These are phyloP conservation scores for Conomelus anceps DNA, from an alignment of 2,888 invertebrate genomes.

Conservation along the genomic window DNA sequence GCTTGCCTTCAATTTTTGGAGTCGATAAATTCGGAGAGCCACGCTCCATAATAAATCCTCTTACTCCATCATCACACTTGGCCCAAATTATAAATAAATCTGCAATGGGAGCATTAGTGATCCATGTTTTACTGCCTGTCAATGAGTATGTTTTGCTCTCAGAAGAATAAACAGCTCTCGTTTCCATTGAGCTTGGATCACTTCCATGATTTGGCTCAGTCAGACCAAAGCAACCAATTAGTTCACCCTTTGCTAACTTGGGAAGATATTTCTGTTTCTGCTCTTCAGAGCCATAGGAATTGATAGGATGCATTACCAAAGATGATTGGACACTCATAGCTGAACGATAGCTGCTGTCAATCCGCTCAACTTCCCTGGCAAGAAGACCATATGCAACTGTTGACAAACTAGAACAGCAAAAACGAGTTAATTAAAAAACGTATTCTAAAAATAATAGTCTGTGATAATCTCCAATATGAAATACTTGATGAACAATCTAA, in stretches of 20 bases:
- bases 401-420: constrained; percentile 89
- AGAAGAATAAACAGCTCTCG: constrained; percentile 77
- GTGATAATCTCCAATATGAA: too few relatives aligned
- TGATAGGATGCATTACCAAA: constrained; percentile 90
- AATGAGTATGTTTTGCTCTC: constrained; percentile 73
- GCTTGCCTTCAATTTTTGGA: constrained; percentile 92
- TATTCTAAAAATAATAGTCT: too few relatives aligned
- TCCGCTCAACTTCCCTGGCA: constrained; percentile 81
- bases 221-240: constrained; percentile 87
- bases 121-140: constrained; percentile 93
- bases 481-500: too few relatives aligned
- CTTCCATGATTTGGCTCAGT: constrained; percentile 98
- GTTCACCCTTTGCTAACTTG: constrained; percentile 71
- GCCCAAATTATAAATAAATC: constrained; percentile 94
- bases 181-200: constrained; percentile 77
- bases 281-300: constrained; percentile 77
- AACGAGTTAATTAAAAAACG: too few relatives aligned
- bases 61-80: constrained; percentile 69
- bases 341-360: constrained; percentile 93
- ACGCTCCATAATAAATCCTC: constrained; percentile 90
- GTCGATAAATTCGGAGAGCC: constrained; percentile 74
- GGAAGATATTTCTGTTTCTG: constrained; percentile 88
- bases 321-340: constrained; percentile 97
- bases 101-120: constrained; percentile 93
- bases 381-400: constrained; percentile 92